These are phyloP conservation scores for Oeneis ivallda DNA, from an alignment of 2,888 invertebrate genomes.

Conservation along the genomic window DNA sequence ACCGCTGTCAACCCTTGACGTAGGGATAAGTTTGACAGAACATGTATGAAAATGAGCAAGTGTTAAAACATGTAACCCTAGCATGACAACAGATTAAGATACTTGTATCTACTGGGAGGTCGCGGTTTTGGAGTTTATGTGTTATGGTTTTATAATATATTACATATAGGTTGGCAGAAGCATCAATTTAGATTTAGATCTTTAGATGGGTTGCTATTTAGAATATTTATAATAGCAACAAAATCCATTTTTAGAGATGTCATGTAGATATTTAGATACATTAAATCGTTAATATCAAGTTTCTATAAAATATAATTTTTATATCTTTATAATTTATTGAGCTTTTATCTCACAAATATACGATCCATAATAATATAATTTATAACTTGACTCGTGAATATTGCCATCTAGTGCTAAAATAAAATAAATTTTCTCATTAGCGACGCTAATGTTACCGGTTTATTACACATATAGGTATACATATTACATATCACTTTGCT, in stretches of 20 bases:
- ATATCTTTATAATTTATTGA: conserved; percentile 12
- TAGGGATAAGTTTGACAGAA: conserved; percentile 74
- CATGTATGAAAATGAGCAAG: conserved; percentile 59
- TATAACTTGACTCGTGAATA: conserved; percentile 8
- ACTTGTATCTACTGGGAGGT: conserved; percentile 14
- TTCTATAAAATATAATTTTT: conserved; percentile 16
- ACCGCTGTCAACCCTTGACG: conserved; percentile 78
- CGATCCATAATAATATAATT: conserved; percentile 16
- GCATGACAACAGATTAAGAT: conserved; percentile 23
- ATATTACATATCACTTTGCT: too few relatives aligned
- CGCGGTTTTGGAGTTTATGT: neutral
- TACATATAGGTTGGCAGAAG: neutral
- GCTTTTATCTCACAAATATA: conserved; percentile 12
- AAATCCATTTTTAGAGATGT: neutral
- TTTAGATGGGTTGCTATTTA: neutral
- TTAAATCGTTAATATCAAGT: conserved; percentile 13
- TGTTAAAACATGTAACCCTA: conserved; percentile 28
- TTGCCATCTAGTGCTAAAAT: conserved; percentile 3
- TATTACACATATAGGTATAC: too few relatives aligned
- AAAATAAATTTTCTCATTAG: neutral
- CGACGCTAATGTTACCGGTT: neutral
- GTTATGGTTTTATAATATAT: too few relatives aligned
- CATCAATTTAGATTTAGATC: neutral
- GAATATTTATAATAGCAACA: neutral
- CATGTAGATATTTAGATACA: too few relatives aligned